Evolutionary conservation across 2,888 invertebrate genomes (phyloP).

Genomic region (Apamea monoglypha): DNA sequence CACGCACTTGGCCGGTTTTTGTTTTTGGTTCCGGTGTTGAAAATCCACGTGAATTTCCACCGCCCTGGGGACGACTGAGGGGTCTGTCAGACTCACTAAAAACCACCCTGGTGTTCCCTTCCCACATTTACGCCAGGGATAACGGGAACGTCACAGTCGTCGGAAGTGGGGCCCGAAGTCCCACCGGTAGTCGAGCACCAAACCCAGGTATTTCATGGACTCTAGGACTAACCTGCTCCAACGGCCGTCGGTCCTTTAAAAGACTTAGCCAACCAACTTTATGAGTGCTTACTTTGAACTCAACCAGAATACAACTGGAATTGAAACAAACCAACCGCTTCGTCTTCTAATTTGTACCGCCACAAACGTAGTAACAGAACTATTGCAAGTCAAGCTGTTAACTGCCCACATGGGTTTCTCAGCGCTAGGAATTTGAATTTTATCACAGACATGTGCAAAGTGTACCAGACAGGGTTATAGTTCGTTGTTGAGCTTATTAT

Average conservation of each 20-base stretch:
- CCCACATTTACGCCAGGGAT: too few species aligned
- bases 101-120: too few species aligned
- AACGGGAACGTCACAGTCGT: too few species aligned
- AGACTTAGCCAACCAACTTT: not conserved
- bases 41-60: too few species aligned
- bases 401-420: slow-evolving; percentile 78
- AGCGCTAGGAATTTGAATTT: slow-evolving; percentile 77
- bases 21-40: too few species aligned
- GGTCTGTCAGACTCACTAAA: too few species aligned
- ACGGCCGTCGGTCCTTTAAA: not conserved
- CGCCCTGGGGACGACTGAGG: too few species aligned
- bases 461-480: slow-evolving; percentile 54
- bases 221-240: not conserved
- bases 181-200: too few species aligned
- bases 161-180: too few species aligned
- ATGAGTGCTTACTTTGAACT: not conserved
- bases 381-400: slow-evolving; percentile 78
- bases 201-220: too few species aligned
- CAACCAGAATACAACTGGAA: too few species aligned
- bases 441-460: slow-evolving; percentile 67
- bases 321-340: not conserved
- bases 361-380: slow-evolving; percentile 65
- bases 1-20: too few species aligned
- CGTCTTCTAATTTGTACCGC: slow-evolving; percentile 54
- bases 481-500: slow-evolving; percentile 46